A percentile compares a stretch with the other conserved stretches of the same genome.
These are phyloP conservation scores for Tribolium freemani DNA, from an alignment of 2,888 invertebrate species.

Conservation along the genomic window DNA sequence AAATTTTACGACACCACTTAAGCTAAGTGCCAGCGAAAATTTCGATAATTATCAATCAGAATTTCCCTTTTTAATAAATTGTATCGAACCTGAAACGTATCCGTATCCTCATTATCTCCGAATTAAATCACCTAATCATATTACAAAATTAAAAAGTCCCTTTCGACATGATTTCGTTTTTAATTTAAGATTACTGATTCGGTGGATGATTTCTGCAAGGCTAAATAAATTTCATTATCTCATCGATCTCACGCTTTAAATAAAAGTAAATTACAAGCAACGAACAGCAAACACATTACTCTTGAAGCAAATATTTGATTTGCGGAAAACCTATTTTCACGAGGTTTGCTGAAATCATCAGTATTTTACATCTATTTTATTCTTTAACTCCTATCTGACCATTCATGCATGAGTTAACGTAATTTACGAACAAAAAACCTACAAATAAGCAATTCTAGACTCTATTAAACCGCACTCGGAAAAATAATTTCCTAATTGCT, in stretches of 20 bases:
- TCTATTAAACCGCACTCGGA: constrained; percentile 6
- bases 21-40: background rate
- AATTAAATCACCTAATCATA: constrained; percentile 7
- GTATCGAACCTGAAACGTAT: constrained; percentile 7
- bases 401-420: constrained; percentile 33
- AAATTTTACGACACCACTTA: constrained; percentile 1
- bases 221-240: constrained; percentile 2
- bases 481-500: constrained; percentile 31
- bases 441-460: constrained; percentile 4
- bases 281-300: constrained; percentile 33
- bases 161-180: constrained; percentile 4
- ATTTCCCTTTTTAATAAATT: constrained; percentile 11
- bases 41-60: constrained; percentile 5
- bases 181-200: constrained; percentile 1
- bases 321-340: constrained; percentile 36
- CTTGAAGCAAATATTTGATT: constrained; percentile 33
- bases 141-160: too few species aligned
- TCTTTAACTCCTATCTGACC: constrained; percentile 33
- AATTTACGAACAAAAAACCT: constrained; percentile 11
- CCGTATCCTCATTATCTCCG: background rate
- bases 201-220: background rate
- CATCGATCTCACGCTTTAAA: constrained; percentile 19
- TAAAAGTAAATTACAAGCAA: constrained; percentile 31
- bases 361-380: constrained; percentile 40
- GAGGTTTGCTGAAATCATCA: constrained; percentile 38